Percentiles rank a stretch among this genome's conserved stretches.
These are phyloP conservation scores for Tyrophagus putrescentiae DNA, from an alignment of 1,140 invertebrate species.

Conservation along the genomic window DNA sequence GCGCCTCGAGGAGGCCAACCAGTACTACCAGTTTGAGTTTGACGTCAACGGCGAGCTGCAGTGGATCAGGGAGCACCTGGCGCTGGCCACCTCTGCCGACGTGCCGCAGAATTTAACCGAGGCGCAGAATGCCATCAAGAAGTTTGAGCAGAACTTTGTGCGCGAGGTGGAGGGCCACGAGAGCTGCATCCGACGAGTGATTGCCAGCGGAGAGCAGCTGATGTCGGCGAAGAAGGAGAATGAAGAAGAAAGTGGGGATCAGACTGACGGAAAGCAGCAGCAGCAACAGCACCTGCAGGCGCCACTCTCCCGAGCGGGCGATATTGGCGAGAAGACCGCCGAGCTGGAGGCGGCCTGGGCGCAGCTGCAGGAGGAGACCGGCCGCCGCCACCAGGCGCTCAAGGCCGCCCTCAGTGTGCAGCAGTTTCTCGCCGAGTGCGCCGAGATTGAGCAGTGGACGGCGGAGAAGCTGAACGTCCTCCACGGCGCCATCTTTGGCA, in stretches of 20 bases:
- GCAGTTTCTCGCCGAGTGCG: constrained; percentile 54
- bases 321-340: constrained; percentile 22
- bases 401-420: constrained; percentile 61
- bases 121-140: constrained; percentile 77
- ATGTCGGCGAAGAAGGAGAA: constrained; percentile 48
- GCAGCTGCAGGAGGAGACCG: constrained; percentile 50
- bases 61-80: constrained; percentile 82
- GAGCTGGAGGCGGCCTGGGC: constrained; percentile 50
- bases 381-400: neutral
- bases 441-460: constrained; percentile 83
- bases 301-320: constrained; percentile 54
- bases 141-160: constrained; percentile 55
- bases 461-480: constrained; percentile 67
- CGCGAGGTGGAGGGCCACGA: constrained; percentile 66
- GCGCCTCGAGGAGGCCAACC: constrained; percentile 65
- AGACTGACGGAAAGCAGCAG: no score
- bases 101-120: constrained; percentile 51
- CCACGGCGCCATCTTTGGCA: constrained; percentile 62
- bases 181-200: constrained; percentile 60
- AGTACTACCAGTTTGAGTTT: constrained; percentile 84
- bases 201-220: constrained; percentile 53
- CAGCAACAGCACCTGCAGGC: no score
- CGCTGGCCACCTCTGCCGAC: constrained; percentile 56
- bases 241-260: no score
- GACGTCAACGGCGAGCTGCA: constrained; percentile 82